Base-by-base conservation (phyloP, 2,888 invertebrate species). In the Rugalucina vietnamica region DNA sequence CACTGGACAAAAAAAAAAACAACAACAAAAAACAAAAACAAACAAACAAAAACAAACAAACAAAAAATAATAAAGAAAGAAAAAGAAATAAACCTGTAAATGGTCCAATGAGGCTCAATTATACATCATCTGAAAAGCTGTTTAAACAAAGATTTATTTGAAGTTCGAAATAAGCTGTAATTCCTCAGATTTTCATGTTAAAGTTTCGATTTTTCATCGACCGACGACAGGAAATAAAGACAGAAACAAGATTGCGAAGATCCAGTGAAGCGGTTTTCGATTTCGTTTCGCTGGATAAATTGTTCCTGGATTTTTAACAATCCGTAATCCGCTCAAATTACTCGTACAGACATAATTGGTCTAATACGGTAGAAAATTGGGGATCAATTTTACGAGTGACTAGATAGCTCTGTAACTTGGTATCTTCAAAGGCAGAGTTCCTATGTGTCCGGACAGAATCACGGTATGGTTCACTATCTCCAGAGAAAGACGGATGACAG, bases 361-460 rank as follows among this genome's bases (percentile, higher is more conserved):
- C 65, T 34, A 10, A 34, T 65, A 65, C 34, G 32, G 2, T 65
- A 34, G 49, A 57, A 78, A 34, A 54, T 72, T 78, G 37, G 36
- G 54, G 36, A 72, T 78, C 78, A 71, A 78, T 78, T 78, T 72
- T 72, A 54, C 71, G 36, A 24, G 32, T 18, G 50, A 75, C 54
- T 75, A n/a, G 75, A 81, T 81, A 54, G 27, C 60, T 81, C 39
- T 14, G 81, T 81, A 34, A 43, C 54, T 29, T n/a, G n/a, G 81
- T 37, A 43, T 32, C 81, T 49, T 84, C 84, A 84, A 84, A 84
- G 65, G 84, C 29, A 24, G 80, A 43, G 65, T 80, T 32, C 65
- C 84, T n/a, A 4, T 3, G 77, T 80, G 39, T 60, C 60, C 74
- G 65, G 84, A 80, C 84, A 84, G 84, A 76, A 5, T n/a, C n/a